phyloP scores from a whole-genome alignment of 1,140 invertebrate species.

The Antheraea mylitta region DNA sequence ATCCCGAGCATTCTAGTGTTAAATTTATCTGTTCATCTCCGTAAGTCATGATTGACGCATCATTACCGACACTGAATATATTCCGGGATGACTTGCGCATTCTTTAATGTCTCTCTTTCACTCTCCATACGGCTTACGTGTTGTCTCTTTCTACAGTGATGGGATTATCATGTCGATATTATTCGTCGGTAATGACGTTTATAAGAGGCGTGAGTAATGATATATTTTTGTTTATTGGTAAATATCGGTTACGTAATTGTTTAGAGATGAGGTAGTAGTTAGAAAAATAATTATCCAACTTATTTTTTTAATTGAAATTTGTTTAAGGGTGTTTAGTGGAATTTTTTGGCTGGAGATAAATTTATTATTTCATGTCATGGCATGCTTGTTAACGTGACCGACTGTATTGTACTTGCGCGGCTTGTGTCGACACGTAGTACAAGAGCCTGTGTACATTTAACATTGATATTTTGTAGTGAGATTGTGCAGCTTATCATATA shows the following conservation, averaged over 20 bases:
- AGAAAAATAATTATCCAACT: too few species aligned
- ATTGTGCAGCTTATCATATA: too few species aligned
- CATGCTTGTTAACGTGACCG: too few species aligned
- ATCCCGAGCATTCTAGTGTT: neutral
- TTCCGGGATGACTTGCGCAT: slow-evolving; percentile 29
- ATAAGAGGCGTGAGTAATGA: neutral
- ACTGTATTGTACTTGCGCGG: too few species aligned
- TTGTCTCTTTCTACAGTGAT: slow-evolving; percentile 13
- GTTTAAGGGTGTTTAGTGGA: too few species aligned
- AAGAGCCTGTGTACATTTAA: too few species aligned
- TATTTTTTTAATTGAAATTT: too few species aligned
- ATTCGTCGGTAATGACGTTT: slow-evolving; percentile 4
- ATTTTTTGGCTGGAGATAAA: too few species aligned
- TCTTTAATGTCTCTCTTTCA: slow-evolving; percentile 18
- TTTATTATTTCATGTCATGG: too few species aligned
- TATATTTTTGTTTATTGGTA: slow-evolving; percentile 6
- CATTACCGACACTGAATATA: slow-evolving; percentile 31
- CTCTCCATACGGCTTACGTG: neutral
- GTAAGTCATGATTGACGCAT: slow-evolving; percentile 31
- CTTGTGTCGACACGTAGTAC: too few species aligned
- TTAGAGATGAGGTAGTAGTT: neutral
- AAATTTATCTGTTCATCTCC: slow-evolving; percentile 17
- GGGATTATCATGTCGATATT: slow-evolving; percentile 11
- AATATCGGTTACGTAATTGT: neutral
- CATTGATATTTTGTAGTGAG: too few species aligned